Conservation (phyloP, 1,140 invertebrate genomes). For the Tetragnatha versicolor region DNA sequence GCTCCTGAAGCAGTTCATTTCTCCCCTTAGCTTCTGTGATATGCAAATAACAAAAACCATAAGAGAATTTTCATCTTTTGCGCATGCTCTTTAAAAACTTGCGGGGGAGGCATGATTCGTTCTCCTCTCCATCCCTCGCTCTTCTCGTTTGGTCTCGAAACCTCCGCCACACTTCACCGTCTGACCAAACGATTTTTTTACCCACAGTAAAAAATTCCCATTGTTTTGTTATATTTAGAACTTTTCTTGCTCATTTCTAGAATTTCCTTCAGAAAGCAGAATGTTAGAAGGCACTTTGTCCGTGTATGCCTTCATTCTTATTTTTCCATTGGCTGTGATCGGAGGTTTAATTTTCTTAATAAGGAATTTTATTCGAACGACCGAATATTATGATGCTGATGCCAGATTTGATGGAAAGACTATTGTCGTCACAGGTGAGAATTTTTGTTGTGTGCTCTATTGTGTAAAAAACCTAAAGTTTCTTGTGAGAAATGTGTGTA, state of each 20-base stretch:
- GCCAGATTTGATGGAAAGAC: conserved; percentile 57
- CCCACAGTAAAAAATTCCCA: background rate
- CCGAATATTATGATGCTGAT: conserved; percentile 54
- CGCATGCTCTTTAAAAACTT: conserved; percentile 8
- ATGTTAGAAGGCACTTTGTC: conserved; percentile 57
- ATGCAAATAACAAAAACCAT: conserved; percentile 9
- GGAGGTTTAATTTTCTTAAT: conserved; percentile 52
- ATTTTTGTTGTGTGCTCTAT: background rate
- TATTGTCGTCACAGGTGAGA: conserved; percentile 57
- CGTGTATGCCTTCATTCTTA: conserved; percentile 52
- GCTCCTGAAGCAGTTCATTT: no score
- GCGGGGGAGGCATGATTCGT: conserved; percentile 21
- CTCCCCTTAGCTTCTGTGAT: no score
- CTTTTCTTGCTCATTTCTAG: background rate
- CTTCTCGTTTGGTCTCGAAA: conserved; percentile 21
- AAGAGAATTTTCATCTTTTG: background rate
- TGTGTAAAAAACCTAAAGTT: no score
- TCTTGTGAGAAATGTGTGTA: no score
- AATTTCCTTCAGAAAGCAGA: background rate
- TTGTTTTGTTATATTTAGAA: background rate
- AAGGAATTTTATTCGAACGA: conserved; percentile 53
- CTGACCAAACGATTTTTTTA: conserved; percentile 23
- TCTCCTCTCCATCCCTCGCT: background rate
- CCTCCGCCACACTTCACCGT: background rate
- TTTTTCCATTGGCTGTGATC: conserved; percentile 56